phyloP scores from a whole-genome alignment of 2,113 vertebrate genomes.

The Chroicocephalus ridibundus region DNA sequence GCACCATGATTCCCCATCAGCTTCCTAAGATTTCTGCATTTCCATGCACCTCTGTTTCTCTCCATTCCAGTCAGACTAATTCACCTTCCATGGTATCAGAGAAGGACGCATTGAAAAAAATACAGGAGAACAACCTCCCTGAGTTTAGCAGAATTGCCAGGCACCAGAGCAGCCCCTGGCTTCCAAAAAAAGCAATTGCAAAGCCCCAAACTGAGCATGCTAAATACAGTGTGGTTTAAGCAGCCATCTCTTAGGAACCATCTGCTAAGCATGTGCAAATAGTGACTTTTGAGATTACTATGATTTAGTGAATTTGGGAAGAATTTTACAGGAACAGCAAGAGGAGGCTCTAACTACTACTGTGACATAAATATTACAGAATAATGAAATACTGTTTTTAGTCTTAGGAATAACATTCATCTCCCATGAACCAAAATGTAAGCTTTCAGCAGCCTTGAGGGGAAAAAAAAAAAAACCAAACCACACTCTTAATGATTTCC shows the following conservation, averaged over 20 bases:
- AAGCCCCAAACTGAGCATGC: slow-evolving; percentile 41
- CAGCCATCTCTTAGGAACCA: slow-evolving; percentile 53
- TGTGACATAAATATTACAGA: background rate
- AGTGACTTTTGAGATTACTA: slow-evolving; percentile 51
- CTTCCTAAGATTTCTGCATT: background rate
- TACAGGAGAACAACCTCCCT: background rate
- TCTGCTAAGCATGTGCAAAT: slow-evolving; percentile 56
- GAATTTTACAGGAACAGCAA: slow-evolving; percentile 32
- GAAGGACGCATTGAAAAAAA: background rate
- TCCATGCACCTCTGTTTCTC: background rate
- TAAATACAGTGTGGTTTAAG: slow-evolving; percentile 25
- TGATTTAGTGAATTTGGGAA: slow-evolving; percentile 17
- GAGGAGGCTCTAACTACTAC: background rate
- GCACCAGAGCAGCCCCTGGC: slow-evolving; percentile 64
- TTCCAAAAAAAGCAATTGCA: slow-evolving; percentile 65
- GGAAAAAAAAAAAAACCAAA: background rate
- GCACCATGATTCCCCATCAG: background rate
- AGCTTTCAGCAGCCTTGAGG: background rate
- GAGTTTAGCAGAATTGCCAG: slow-evolving; percentile 19
- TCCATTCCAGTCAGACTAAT: slow-evolving; percentile 8
- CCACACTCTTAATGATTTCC: background rate
- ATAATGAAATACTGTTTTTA: slow-evolving; percentile 10
- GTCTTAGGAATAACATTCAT: slow-evolving; percentile 4
- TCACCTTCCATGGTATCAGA: background rate
- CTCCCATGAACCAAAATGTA: background rate